Conservation (phyloP, 2,888 invertebrate genomes). For the Hemistola chrysoprasaria region DNA sequence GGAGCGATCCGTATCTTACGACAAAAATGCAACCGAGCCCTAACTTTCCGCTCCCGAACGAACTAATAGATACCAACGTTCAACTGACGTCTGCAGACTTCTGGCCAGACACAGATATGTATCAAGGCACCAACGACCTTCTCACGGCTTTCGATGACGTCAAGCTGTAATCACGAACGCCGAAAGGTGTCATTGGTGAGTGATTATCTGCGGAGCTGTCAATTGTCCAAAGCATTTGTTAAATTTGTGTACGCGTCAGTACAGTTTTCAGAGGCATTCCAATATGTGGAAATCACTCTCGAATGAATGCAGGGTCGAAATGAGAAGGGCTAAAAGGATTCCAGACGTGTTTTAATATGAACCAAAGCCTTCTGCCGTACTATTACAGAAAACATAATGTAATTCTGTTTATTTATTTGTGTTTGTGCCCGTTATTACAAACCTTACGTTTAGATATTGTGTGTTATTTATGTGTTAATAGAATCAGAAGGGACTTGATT, state of each 20-base stretch:
- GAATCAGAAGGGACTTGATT: no score
- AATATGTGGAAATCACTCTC: slow-evolving; percentile 62
- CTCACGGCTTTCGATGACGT: slow-evolving; percentile 71
- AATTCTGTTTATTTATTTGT: slow-evolving; percentile 13
- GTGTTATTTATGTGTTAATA: slow-evolving; percentile 14
- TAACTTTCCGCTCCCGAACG: slow-evolving; percentile 48
- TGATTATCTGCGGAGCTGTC: slow-evolving; percentile 46
- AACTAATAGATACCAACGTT: slow-evolving; percentile 56
- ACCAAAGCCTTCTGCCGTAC: slow-evolving; percentile 25
- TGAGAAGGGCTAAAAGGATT: slow-evolving; percentile 54
- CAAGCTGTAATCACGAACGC: slow-evolving; percentile 50
- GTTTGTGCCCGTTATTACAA: neutral
- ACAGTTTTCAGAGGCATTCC: slow-evolving; percentile 50
- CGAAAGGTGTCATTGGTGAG: slow-evolving; percentile 31
- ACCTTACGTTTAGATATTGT: slow-evolving; percentile 1
- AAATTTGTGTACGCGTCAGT: no score
- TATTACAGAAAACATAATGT: slow-evolving; percentile 12
- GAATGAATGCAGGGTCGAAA: slow-evolving; percentile 57
- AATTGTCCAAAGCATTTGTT: slow-evolving; percentile 34
- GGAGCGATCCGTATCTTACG: slow-evolving; percentile 65
- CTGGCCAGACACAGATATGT: slow-evolving; percentile 65
- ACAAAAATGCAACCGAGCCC: slow-evolving; percentile 72
- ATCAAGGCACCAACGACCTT: slow-evolving; percentile 61
- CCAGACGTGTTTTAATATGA: slow-evolving; percentile 44
- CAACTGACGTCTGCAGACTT: slow-evolving; percentile 55